These are phyloP conservation scores for Ctenopoma kingsleyae DNA, from an alignment of 2,797 vertebrate genomes.

Conservation along the genomic window DNA sequence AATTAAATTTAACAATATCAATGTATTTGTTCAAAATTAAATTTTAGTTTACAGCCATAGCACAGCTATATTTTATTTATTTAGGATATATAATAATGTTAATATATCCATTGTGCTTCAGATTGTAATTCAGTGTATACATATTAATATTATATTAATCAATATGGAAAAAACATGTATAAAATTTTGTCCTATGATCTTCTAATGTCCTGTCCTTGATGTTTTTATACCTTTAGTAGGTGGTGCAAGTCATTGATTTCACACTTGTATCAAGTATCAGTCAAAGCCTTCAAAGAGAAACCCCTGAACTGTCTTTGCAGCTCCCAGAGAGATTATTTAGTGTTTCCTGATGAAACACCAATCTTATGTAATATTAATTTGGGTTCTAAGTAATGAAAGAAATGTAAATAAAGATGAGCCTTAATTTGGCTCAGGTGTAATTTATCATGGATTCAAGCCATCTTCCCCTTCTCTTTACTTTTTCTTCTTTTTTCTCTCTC, in stretches of 20 bases:
- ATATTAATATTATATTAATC: too few relatives aligned
- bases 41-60: too few relatives aligned
- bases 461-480: background rate
- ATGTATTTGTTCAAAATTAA: too few relatives aligned
- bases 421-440: background rate
- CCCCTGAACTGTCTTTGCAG: background rate
- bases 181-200: background rate
- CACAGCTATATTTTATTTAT: too few relatives aligned
- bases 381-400: background rate
- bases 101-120: too few relatives aligned
- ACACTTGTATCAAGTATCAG: background rate
- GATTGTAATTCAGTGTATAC: too few relatives aligned
- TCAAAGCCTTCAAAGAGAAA: conserved; percentile 3
- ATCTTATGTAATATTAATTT: background rate
- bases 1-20: too few relatives aligned
- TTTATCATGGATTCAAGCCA: background rate
- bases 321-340: background rate
- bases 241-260: conserved; percentile 11
- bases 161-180: too few relatives aligned
- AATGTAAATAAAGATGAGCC: background rate
- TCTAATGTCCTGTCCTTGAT: background rate
- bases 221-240: background rate
- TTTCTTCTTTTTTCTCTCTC: background rate
- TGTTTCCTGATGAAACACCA: background rate
- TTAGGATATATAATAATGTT: too few relatives aligned